Base-by-base conservation (phyloP, 2,888 invertebrate genomes). In the Torymus tubicola region DNA sequence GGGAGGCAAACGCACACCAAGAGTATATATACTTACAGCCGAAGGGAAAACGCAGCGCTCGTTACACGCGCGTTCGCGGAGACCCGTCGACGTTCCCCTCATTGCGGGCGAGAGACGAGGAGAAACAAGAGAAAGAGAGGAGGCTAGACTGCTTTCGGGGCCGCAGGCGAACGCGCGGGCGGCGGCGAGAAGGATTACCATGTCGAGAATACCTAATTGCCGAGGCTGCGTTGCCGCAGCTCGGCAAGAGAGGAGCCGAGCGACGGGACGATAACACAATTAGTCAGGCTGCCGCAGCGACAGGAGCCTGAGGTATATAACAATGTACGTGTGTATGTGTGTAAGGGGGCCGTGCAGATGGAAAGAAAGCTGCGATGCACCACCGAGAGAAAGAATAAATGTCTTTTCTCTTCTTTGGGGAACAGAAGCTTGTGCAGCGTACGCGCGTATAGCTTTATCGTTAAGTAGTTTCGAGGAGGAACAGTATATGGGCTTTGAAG, bases 201-300 rank as follows among this genome's bases (percentile, higher is more conserved):
- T 71, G 71, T 55, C 61, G 75, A 74, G 81, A 78, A 75, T 78
- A 75, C n/a, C 70, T 75, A 78, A 78, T 80, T 80, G 76, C 81
- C 57, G 14, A 8, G 50, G 14, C 21, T 12, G 67, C 57, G 21
- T 18, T 42, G 14, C 57, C 13, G 18, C 12, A 31, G 61, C 21
- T 58, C 18, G 67, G 60, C 65, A 70, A 71, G 55, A 53, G 61
- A 60, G 42, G 8, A 5, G 42, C 42, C 61, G 67, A 70, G 55
- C 75, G 70, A 21, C 16, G 42, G 42, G 63, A 78, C 73, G 78
- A 74, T 78, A 81, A 74, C 73, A 74, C 74, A 81, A 73, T 81
- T 81, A 81, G 68, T 68, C 61, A 61, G 42, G 42, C 52, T n/a
- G 42, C 67, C 50, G 18, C 3, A 18, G 57, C n/a, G 11, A 42